Percentiles rank a stretch among this genome's conserved stretches.
These are phyloP conservation scores for Siphamia tubifer DNA, from an alignment of 2,113 vertebrate species.

Conservation along the genomic window DNA sequence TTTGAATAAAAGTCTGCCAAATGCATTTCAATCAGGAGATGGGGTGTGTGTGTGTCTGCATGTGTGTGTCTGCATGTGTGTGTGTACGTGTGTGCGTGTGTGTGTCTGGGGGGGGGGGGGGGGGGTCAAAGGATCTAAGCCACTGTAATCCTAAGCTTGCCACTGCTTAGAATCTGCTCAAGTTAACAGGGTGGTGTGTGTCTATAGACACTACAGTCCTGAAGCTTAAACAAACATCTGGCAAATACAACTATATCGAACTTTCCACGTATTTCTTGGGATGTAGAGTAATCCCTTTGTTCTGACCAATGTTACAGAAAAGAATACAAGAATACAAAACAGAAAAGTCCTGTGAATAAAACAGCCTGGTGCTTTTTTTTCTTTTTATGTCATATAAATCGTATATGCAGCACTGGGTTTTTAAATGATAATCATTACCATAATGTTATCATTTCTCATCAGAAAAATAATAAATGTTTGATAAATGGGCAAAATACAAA, in stretches of 20 bases:
- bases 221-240: slow-evolving; percentile 77
- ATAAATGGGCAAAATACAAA: no score
- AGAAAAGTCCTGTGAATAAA: no score
- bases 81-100: neutral
- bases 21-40: slow-evolving; percentile 79
- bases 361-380: no score
- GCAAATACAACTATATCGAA: slow-evolving; percentile 70
- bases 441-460: no score
- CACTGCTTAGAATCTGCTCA: slow-evolving; percentile 76
- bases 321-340: neutral
- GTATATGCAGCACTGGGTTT: no score
- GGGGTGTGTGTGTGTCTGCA: slow-evolving; percentile 16
- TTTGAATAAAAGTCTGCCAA: slow-evolving; percentile 74
- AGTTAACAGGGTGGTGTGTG: slow-evolving; percentile 61
- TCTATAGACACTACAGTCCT: slow-evolving; percentile 58
- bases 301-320: neutral
- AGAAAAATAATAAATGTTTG: no score
- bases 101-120: slow-evolving; percentile 30
- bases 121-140: slow-evolving; percentile 82
- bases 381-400: no score
- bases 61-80: neutral
- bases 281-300: slow-evolving; percentile 31
- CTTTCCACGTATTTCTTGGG: slow-evolving; percentile 39
- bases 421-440: no score
- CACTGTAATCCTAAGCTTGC: slow-evolving; percentile 84